Percentiles rank a stretch among this genome's conserved stretches.
Evolutionary conservation across 1,140 invertebrate genomes (phyloP).

Genomic region (Chymomyza costata): DNA sequence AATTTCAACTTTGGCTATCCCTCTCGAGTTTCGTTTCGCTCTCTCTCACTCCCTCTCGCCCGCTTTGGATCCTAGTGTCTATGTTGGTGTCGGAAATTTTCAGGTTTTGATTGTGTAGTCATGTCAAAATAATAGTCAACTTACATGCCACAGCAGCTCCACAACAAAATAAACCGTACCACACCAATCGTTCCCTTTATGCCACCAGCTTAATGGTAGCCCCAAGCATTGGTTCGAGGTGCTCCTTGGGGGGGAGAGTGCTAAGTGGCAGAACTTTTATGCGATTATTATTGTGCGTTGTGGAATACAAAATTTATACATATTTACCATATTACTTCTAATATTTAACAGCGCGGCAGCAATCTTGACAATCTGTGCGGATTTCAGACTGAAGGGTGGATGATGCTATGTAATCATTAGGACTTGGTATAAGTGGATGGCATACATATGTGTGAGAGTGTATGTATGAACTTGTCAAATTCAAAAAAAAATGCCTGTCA

Average conservation of each 20-base stretch:
- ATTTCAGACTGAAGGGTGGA: too few relatives aligned
- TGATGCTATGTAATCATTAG: too few relatives aligned
- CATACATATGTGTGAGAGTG: not conserved
- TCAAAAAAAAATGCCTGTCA: constrained; percentile 9
- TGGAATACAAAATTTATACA: constrained; percentile 61
- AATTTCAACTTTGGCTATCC: too few relatives aligned
- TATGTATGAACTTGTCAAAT: constrained; percentile 23
- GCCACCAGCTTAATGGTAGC: not conserved
- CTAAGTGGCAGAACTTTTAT: constrained; percentile 57
- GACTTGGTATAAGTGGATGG: too few relatives aligned
- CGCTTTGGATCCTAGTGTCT: too few relatives aligned
- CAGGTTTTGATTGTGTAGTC: constrained; percentile 74
- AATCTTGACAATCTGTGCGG: constrained; percentile 42
- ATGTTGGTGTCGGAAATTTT: constrained; percentile 59
- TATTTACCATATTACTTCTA: constrained; percentile 62
- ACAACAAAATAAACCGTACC: constrained; percentile 11
- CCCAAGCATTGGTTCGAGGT: constrained; percentile 4
- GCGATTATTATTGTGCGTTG: constrained; percentile 37
- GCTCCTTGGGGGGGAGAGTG: constrained; percentile 16
- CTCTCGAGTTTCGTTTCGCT: too few relatives aligned
- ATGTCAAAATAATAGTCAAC: constrained; percentile 75
- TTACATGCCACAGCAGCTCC: constrained; percentile 61
- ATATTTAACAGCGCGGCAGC: constrained; percentile 36
- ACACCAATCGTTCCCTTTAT: not conserved
- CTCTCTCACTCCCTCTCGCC: too few relatives aligned